These are phyloP conservation scores for Macroramphosus scolopax DNA, from an alignment of 2,797 vertebrate species.

Conservation along the genomic window DNA sequence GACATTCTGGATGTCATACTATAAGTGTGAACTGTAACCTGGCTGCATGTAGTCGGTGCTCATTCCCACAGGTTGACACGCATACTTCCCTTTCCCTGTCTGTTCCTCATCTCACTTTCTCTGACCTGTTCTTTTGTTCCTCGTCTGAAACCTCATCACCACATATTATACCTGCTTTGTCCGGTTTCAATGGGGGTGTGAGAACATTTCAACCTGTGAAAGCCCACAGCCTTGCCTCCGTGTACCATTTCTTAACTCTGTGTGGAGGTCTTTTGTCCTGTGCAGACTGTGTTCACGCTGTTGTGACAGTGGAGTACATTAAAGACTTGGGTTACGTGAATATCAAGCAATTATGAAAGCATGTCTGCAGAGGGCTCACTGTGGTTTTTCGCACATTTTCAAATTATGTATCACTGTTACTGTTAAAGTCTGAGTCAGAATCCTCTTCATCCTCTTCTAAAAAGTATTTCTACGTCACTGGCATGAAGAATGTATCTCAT, in stretches of 20 bases:
- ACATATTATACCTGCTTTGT: constrained; percentile 52
- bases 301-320: constrained; percentile 5
- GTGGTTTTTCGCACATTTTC: not conserved
- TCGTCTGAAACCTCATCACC: constrained; percentile 63
- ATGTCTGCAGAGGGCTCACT: not conserved
- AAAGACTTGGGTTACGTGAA: constrained; percentile 11
- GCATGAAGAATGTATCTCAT: not conserved
- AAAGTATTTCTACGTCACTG: too few relatives aligned
- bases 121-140: constrained; percentile 54
- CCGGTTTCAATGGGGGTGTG: constrained; percentile 54
- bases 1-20: too few relatives aligned
- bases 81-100: constrained; percentile 15
- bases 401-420: not conserved
- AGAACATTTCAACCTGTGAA: constrained; percentile 46
- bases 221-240: constrained; percentile 25
- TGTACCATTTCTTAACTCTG: constrained; percentile 29
- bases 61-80: constrained; percentile 20
- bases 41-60: constrained; percentile 3
- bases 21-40: too few relatives aligned
- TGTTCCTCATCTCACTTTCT: constrained; percentile 22
- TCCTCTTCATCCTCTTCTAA: too few relatives aligned
- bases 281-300: not conserved
- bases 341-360: too few relatives aligned
- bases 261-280: constrained; percentile 17
- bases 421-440: not conserved